Base-by-base conservation (phyloP, 2,113 vertebrate genomes). In the Paralichthys olivaceus region DNA sequence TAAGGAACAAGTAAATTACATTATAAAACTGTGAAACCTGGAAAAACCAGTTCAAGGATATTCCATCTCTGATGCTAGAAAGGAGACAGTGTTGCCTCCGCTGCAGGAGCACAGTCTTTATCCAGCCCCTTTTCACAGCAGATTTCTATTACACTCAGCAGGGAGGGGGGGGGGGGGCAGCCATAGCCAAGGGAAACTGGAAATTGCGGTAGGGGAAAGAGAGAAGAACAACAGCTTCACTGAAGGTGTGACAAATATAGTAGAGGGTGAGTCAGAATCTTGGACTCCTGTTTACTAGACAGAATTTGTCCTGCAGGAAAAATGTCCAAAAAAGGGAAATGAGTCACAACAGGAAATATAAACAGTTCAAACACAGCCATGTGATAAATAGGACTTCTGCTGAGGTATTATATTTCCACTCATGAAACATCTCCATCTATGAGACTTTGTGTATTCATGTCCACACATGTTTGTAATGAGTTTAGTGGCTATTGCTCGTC, bases 101-200 rank as follows among this genome's bases (percentile, higher is more conserved):
- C 55, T 23, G 37, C 76, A 73, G 56, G 32, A 69, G 47, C 25
- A 7, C 49, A 22, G 20, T 53, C 49, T 20, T 22, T 15, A n/a
- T 20, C 20, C 49, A 53, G 20, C 49, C 20, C 14, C 49, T 53
- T 53, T n/a, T 53, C 49, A n/a, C 49, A 15, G 9, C 62, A 29
- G 43, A 13, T 70, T 84, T 75, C 19, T 69, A 22, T 61, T 51
- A 29, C 75, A 7, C 20, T 53, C 69, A 62, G 79, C 32, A 34
- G 67, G n/a, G n/a, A n/a, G n/a, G n/a, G n/a, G n/a, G n/a, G n/a
- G n/a, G n/a, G 69, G 23, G 25, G 25, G 55, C 13, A n/a, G 14
- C 69, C 11, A 53, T 74, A 75, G 67, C 54, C 65, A 61, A 34
- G 69, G 74, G 68, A 76, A 73, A 70, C 79, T 60, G 69, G 61